These are phyloP conservation scores for Ammospiza maritima DNA, from an alignment of 2,797 vertebrate species.

Conservation along the genomic window DNA sequence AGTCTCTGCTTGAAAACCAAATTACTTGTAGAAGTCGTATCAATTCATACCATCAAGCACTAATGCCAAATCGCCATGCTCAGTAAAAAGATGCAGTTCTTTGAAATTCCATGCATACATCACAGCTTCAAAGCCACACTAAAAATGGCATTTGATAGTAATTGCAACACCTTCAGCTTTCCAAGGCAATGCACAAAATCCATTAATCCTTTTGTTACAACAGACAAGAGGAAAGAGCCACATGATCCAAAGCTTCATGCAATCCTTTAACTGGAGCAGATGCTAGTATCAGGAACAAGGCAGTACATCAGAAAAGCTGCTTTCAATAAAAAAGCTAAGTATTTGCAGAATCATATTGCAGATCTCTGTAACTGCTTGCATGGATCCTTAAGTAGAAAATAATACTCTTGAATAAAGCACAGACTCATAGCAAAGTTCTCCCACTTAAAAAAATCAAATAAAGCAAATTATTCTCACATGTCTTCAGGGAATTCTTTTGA, in stretches of 20 bases:
- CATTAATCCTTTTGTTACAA: slow-evolving; percentile 61
- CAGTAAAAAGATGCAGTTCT: slow-evolving; percentile 21
- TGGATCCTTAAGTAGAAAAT: slow-evolving; percentile 42
- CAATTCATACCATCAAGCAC: background rate
- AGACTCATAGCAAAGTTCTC: background rate
- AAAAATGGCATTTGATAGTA: background rate
- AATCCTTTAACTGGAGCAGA: slow-evolving; percentile 35
- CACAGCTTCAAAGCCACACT: background rate
- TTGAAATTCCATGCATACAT: slow-evolving; percentile 7
- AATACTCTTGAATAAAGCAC: background rate
- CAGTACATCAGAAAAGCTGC: background rate
- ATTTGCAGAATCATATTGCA: slow-evolving; percentile 7
- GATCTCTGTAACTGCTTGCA: background rate
- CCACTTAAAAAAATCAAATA: background rate
- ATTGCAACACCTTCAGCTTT: slow-evolving; percentile 59
- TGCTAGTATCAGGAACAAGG: background rate
- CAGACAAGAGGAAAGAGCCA: background rate
- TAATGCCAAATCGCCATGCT: slow-evolving; percentile 33
- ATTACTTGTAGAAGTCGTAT: background rate
- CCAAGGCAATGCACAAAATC: slow-evolving; percentile 69
- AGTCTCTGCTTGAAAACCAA: slow-evolving; percentile 36
- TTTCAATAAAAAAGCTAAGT: background rate
- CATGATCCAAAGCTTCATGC: slow-evolving; percentile 34
- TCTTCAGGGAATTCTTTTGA: background rate
- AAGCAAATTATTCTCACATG: background rate